Evolutionary conservation across 1,140 invertebrate species (phyloP), one percentile per base, ranked within the genome.

Genomic region (Tetragnatha versicolor): DNA sequence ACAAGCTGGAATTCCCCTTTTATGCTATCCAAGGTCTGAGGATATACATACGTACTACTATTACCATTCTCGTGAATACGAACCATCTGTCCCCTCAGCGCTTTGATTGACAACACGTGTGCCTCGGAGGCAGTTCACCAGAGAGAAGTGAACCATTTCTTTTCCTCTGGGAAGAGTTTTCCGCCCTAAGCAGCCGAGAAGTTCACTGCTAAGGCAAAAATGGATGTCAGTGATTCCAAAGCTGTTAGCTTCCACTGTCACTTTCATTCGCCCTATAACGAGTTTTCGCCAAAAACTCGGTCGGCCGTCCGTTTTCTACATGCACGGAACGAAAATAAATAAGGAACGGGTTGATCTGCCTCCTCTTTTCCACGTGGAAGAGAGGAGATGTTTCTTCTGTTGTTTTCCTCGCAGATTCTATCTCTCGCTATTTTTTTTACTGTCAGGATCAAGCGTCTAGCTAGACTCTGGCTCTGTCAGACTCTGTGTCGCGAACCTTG

Each of bases 21-120:
- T n/a, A n/a, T n/a, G n/a, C n/a, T n/a, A n/a, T n/a, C n/a, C n/a
- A n/a, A n/a, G n/a, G n/a, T n/a, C n/a, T n/a, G n/a, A n/a, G n/a
- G n/a, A n/a, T n/a, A n/a, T n/a, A n/a, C n/a, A n/a, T n/a, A n/a
- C n/a, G n/a, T n/a, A n/a, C n/a, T n/a, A n/a, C n/a, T n/a, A n/a
- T n/a, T n/a, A n/a, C n/a, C n/a, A n/a, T n/a, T n/a, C n/a, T n/a
- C 31, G 10, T 55, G 51, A 25, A 27, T 29, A 31, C 17, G 25
- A 14, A 55, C 27, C 51, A 55, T 55, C 51, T 61, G 33, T n/a
- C 60, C 14, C 25, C 60, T 27, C 10, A 10, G 22, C 9, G 25
- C n/a, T 49, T n/a, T 68, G 65, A 68, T 68, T 25, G 31, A 51
- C 45, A 68, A 68, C 65, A 68, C 65, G 65, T 68, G 65, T 68